phyloP scores from a whole-genome alignment of 2,888 invertebrate species.

The Lycaena phlaeas region DNA sequence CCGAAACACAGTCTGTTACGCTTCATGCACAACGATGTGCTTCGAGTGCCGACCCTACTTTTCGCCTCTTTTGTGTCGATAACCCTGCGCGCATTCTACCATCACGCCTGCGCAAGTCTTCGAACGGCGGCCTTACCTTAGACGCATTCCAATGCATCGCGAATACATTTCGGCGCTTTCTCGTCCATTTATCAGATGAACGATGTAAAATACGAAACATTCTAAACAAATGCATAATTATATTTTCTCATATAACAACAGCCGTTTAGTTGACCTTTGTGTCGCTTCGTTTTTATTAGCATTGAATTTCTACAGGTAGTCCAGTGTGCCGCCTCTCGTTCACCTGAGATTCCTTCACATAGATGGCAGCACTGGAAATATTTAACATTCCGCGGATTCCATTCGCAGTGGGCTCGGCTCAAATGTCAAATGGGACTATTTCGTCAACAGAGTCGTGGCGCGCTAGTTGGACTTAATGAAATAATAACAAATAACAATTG shows the following conservation, averaged over 20 bases:
- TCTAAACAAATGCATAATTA: background rate
- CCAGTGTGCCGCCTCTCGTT: conserved; percentile 51
- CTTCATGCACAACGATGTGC: conserved; percentile 29
- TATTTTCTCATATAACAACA: background rate
- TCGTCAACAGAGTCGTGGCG: conserved; percentile 72
- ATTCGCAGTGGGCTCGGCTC: conserved; percentile 78
- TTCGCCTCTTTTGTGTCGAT: conserved; percentile 59
- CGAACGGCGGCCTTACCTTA: conserved; percentile 45
- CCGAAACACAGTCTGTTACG: conserved; percentile 53
- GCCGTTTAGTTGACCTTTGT: background rate
- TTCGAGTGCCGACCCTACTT: conserved; percentile 43
- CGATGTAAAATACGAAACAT: background rate
- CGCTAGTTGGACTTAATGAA: conserved; percentile 69
- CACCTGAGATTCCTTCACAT: conserved; percentile 59
- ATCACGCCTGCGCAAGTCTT: conserved; percentile 60
- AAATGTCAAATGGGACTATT: conserved; percentile 80
- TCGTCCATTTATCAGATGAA: conserved; percentile 8
- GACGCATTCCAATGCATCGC: conserved; percentile 58
- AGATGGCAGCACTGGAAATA: conserved; percentile 78
- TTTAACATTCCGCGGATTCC: conserved; percentile 79
- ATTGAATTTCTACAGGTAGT: conserved; percentile 22
- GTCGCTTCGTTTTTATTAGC: conserved; percentile 11
- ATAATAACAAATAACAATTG: conserved; percentile 63
- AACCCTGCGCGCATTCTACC: conserved; percentile 59
- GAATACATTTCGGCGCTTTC: conserved; percentile 38